phyloP scores from a whole-genome alignment of 2,797 vertebrate genomes.

The Philypnodon macrostomus region DNA sequence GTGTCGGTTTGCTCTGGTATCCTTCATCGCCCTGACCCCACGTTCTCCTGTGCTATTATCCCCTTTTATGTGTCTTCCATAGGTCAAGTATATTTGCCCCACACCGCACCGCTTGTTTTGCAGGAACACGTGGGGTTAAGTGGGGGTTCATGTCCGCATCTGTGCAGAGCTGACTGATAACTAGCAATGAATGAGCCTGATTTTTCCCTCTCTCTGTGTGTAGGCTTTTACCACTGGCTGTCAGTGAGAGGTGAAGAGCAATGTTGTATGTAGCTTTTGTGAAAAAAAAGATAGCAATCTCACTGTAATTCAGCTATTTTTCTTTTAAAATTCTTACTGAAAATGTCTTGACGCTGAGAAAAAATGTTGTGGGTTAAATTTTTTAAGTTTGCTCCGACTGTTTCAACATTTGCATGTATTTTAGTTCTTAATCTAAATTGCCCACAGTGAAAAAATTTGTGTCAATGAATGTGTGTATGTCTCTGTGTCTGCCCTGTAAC shows the following conservation, averaged over 20 bases:
- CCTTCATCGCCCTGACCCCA: constrained; percentile 43
- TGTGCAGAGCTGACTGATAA: constrained; percentile 46
- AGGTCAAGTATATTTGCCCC: constrained; percentile 47
- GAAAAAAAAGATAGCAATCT: not conserved
- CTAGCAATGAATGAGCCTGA: constrained; percentile 3
- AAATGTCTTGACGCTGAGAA: constrained; percentile 13
- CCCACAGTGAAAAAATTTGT: no score
- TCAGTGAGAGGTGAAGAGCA: not conserved
- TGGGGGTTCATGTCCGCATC: constrained; percentile 24
- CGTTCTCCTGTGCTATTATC: constrained; percentile 22
- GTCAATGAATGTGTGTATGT: no score
- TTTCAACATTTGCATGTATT: no score
- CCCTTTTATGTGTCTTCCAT: constrained; percentile 18
- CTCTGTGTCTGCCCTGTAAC: no score
- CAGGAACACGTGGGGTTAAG: constrained; percentile 26
- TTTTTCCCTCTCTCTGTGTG: constrained; percentile 23
- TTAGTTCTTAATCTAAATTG: no score
- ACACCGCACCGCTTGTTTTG: constrained; percentile 12
- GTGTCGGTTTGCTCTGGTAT: constrained; percentile 24
- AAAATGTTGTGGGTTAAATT: no score
- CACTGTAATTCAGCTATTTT: constrained; percentile 3
- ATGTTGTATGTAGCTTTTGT: not conserved
- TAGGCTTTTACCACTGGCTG: not conserved
- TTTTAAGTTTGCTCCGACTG: no score
- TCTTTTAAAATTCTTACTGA: constrained; percentile 10